Evolutionary conservation across 2,888 invertebrate genomes (phyloP).

Genomic region (Stomorhina lunata): DNA sequence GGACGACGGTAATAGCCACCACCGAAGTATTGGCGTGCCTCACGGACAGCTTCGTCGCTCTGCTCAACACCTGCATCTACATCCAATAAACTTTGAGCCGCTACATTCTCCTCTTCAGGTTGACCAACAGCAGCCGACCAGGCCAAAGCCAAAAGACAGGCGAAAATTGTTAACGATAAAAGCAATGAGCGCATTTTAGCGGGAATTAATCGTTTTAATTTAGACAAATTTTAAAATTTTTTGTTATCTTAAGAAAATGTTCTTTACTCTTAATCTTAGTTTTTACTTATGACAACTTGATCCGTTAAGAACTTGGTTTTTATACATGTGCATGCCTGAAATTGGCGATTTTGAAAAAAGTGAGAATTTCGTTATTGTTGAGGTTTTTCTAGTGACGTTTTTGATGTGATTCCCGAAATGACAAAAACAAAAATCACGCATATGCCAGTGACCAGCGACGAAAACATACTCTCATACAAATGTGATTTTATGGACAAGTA

Average conservation of each 20-base stretch:
- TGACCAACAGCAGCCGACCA: constrained; percentile 35
- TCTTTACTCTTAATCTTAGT: constrained; percentile 38
- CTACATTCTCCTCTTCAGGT: constrained; percentile 18
- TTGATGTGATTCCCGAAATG: constrained; percentile 1
- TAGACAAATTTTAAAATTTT: not conserved
- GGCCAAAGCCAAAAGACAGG: constrained; percentile 28
- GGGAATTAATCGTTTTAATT: too few species aligned
- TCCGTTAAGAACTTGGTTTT: constrained; percentile 13
- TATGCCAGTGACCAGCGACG: not conserved
- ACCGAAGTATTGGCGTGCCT: constrained; percentile 63
- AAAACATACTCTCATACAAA: not conserved
- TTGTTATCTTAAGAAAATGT: constrained; percentile 2
- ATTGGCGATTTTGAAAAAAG: not conserved
- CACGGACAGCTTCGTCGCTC: constrained; percentile 34
- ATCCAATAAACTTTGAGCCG: constrained; percentile 47
- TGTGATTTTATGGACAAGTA: too few species aligned
- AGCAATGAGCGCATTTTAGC: constrained; percentile 46
- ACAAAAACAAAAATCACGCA: constrained; percentile 24
- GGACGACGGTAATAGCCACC: constrained; percentile 29
- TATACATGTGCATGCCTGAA: constrained; percentile 19
- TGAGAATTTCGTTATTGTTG: constrained; percentile 5
- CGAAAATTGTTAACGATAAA: constrained; percentile 27
- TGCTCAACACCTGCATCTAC: constrained; percentile 62
- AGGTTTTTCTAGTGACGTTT: constrained; percentile 6
- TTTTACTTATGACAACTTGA: constrained; percentile 33